Percentiles rank a stretch among this genome's conserved stretches.
Conservation (phyloP, 2,888 invertebrate species). For the Pristionchus fissidentatus region DNA sequence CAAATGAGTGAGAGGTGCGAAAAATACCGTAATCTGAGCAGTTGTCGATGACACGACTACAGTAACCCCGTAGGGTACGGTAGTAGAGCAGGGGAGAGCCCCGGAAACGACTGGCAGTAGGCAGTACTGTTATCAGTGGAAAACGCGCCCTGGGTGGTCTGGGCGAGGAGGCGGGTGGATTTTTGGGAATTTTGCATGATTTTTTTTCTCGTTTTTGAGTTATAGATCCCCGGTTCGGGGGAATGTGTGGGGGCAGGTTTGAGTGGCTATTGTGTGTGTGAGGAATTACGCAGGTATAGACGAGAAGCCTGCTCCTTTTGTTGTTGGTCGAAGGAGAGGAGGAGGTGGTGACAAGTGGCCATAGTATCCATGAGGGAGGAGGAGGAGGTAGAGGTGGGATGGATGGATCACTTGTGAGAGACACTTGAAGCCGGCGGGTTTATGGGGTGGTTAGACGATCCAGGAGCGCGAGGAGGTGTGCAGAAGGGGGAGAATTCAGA, state of each 20-base stretch:
- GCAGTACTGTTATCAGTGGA: background rate
- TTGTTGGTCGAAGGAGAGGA: background rate
- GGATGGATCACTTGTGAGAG: too few species aligned
- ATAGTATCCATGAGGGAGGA: conserved; percentile 22
- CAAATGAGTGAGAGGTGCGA: conserved; percentile 13
- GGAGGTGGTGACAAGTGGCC: conserved; percentile 33
- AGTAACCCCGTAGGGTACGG: background rate
- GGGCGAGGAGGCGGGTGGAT: background rate
- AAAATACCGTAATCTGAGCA: conserved; percentile 1
- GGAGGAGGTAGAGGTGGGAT: conserved; percentile 18
- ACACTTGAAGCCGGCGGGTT: too few species aligned
- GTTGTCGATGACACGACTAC: background rate
- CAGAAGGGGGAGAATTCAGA: too few species aligned
- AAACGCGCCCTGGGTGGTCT: conserved; percentile 27
- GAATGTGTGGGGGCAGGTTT: background rate
- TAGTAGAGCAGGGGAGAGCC: background rate
- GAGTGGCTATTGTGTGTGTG: too few species aligned
- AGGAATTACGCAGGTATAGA: background rate
- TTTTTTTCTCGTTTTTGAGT: background rate
- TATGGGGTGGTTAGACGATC: too few species aligned
- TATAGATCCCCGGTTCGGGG: too few species aligned
- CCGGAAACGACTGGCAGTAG: background rate
- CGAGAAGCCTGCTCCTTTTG: background rate
- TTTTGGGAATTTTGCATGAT: background rate
- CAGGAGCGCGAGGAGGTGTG: too few species aligned